Conservation (phyloP, 2,113 vertebrate species). For the Mustelus asterias region DNA sequence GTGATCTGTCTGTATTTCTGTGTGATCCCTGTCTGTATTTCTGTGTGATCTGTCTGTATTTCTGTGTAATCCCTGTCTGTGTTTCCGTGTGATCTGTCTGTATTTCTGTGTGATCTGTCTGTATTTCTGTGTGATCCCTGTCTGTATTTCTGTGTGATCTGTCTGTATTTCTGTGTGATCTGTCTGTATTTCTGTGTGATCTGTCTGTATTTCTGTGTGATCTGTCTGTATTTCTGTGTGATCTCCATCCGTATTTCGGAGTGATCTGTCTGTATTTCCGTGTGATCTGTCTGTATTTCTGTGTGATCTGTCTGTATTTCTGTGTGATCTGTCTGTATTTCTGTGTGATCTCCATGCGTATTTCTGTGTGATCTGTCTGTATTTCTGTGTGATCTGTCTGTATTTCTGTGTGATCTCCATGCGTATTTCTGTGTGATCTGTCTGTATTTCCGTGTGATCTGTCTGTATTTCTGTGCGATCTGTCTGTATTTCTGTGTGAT, state of each 20-base stretch:
- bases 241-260: too few species aligned
- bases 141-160: background rate
- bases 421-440: too few species aligned
- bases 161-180: background rate
- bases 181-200: background rate
- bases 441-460: too few species aligned
- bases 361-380: too few species aligned
- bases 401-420: too few species aligned
- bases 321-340: too few species aligned
- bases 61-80: constrained; percentile 1
- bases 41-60: background rate
- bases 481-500: too few species aligned
- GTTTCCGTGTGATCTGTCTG: background rate
- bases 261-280: background rate
- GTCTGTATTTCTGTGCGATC: too few species aligned
- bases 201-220: background rate
- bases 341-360: too few species aligned
- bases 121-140: background rate
- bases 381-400: too few species aligned
- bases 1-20: background rate
- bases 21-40: background rate
- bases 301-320: background rate
- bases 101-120: too few species aligned
- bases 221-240: background rate
- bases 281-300: too few species aligned